Conservation (phyloP, 2,888 invertebrate species). For the Rotaria macrura region DNA sequence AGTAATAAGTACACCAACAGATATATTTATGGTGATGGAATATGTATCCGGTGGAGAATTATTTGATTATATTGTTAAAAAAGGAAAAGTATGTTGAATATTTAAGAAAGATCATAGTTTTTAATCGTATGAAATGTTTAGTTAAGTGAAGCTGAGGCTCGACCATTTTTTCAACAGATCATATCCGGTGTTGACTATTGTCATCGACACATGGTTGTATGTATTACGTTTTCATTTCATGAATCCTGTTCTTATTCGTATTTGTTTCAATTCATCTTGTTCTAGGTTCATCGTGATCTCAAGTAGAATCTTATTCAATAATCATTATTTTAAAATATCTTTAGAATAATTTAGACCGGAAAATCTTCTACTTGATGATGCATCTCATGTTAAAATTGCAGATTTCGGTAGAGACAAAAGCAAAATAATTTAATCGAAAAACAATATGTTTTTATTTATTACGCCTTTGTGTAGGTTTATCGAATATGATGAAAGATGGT, state of each 20-base stretch:
- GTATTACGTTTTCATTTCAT: constrained; percentile 51
- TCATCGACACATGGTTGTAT: constrained; percentile 97
- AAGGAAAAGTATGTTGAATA: constrained; percentile 58
- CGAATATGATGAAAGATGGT: constrained; percentile 99
- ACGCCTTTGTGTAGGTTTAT: constrained; percentile 67
- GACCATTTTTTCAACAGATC: constrained; percentile 96
- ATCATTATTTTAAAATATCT: neutral
- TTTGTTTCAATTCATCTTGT: too few species aligned
- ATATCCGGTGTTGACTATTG: constrained; percentile 98
- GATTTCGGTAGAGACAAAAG: constrained; percentile 56
- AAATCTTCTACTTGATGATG: constrained; percentile 82
- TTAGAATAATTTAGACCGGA: constrained; percentile 59
- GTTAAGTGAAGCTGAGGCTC: constrained; percentile 88
- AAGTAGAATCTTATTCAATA: neutral
- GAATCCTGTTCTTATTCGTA: too few species aligned
- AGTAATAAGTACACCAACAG: constrained; percentile 93
- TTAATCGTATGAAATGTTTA: constrained; percentile 38
- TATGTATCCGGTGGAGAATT: constrained; percentile 97
- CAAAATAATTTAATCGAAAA: too few species aligned
- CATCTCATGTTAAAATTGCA: constrained; percentile 93
- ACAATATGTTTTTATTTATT: constrained; percentile 27
- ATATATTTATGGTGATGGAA: constrained; percentile 99
- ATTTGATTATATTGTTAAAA: constrained; percentile 97
- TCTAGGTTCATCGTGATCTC: neutral
- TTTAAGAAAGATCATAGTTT: constrained; percentile 36